Conservation (phyloP, 1,140 invertebrate species). For the Drosophila sp. region DNA sequence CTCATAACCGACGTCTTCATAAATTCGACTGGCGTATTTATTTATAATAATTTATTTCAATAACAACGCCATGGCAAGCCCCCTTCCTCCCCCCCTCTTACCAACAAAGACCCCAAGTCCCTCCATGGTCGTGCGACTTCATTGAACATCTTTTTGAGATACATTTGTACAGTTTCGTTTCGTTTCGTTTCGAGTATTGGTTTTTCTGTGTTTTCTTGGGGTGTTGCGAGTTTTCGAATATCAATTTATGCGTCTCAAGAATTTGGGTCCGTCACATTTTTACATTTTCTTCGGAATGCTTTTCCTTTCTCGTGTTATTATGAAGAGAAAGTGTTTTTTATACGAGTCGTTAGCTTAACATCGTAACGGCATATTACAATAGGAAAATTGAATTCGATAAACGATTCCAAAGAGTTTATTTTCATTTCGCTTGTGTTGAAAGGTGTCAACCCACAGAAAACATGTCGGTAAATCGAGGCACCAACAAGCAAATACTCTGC, state of each 20-base stretch:
- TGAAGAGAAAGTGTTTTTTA: constrained; percentile 63
- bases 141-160: constrained; percentile 35
- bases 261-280: constrained; percentile 60
- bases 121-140: constrained; percentile 10
- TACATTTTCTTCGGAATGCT: constrained; percentile 41
- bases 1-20: constrained; percentile 70
- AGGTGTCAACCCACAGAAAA: neutral
- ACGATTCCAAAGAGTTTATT: neutral
- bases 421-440: neutral
- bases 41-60: constrained; percentile 83
- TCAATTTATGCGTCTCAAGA: constrained; percentile 71
- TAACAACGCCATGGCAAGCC: constrained; percentile 45
- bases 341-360: constrained; percentile 14
- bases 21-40: constrained; percentile 79
- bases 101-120: constrained; percentile 1
- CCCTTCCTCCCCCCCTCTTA: constrained; percentile 40
- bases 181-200: constrained; percentile 19
- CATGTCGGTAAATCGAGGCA: too few relatives aligned
- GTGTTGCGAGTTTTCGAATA: constrained; percentile 62
- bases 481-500: too few relatives aligned
- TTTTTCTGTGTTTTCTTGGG: constrained; percentile 16
- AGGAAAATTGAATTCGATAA: constrained; percentile 11
- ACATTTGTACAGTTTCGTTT: constrained; percentile 28
- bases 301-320: constrained; percentile 18
- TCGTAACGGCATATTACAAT: constrained; percentile 14